These are phyloP conservation scores for Sinocyclocheilus grahami DNA, from an alignment of 2,113 vertebrate genomes.

Conservation along the genomic window DNA sequence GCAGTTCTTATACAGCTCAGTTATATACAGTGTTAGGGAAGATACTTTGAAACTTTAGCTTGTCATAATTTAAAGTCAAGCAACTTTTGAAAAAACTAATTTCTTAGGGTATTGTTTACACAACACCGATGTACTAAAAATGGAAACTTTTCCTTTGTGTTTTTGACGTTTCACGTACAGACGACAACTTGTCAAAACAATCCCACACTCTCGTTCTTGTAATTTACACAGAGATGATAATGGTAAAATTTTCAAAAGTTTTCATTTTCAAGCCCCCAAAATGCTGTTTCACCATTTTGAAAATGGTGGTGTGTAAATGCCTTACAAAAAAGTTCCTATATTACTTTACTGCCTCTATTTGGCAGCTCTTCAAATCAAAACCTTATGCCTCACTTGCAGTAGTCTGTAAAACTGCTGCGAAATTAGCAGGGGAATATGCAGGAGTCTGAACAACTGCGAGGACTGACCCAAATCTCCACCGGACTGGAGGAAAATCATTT, in stretches of 20 bases:
- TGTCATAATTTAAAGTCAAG: neutral
- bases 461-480: conserved; percentile 48
- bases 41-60: neutral
- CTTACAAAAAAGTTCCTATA: neutral
- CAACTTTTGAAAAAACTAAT: no score
- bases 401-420: conserved; percentile 36
- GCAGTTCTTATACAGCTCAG: neutral
- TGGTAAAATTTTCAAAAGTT: no score
- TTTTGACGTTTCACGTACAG: no score
- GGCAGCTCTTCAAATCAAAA: conserved; percentile 12
- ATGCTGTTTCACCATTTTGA: no score
- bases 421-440: conserved; percentile 29
- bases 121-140: no score
- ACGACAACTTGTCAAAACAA: no score
- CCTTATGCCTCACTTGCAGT: conserved; percentile 2
- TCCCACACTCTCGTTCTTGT: no score
- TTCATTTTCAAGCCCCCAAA: no score
- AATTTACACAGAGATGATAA: no score
- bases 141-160: no score
- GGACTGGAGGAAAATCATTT: conserved; percentile 49
- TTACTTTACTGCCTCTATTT: conserved; percentile 8
- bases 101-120: no score
- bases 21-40: neutral
- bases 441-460: neutral
- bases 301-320: no score